Percentiles rank a stretch among this genome's conserved stretches.
Evolutionary conservation across 1,140 invertebrate species (phyloP).

Genomic region (Gonatopus flavifemur): DNA sequence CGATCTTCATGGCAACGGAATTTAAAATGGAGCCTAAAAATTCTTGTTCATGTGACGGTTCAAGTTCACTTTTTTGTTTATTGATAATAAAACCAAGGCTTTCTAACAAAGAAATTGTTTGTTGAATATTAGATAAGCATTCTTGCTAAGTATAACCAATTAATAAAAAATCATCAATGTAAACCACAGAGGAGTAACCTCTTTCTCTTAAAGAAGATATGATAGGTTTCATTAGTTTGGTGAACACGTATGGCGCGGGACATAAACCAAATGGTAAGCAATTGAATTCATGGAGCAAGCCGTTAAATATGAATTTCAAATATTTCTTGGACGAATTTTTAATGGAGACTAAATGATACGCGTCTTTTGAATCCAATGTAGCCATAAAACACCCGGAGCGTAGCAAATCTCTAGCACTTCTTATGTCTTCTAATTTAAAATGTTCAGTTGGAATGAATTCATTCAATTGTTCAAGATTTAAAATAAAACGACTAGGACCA

Average conservation of each 20-base stretch:
- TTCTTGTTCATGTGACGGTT: constrained; percentile 16
- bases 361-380: too few relatives aligned
- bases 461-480: neutral
- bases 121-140: constrained; percentile 5
- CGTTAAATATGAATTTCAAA: constrained; percentile 18
- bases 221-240: constrained; percentile 33
- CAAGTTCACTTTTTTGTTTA: constrained; percentile 21
- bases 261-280: constrained; percentile 35
- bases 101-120: constrained; percentile 15
- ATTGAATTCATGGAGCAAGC: constrained; percentile 22
- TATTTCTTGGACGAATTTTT: neutral
- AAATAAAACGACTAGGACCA: neutral
- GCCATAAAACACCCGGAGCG: neutral
- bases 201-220: constrained; percentile 15
- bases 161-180: constrained; percentile 36
- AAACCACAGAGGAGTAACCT: constrained; percentile 26
- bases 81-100: constrained; percentile 29
- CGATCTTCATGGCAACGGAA: constrained; percentile 18
- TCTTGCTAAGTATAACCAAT: constrained; percentile 16
- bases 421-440: constrained; percentile 3
- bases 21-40: constrained; percentile 30
- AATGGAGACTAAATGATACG: neutral
- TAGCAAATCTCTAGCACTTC: neutral
- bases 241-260: constrained; percentile 33
- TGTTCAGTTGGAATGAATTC: neutral